A percentile compares a stretch with the other conserved stretches of the same genome.
These are phyloP conservation scores for Colaptes auratus DNA, from an alignment of 2,113 vertebrate species.

Conservation along the genomic window DNA sequence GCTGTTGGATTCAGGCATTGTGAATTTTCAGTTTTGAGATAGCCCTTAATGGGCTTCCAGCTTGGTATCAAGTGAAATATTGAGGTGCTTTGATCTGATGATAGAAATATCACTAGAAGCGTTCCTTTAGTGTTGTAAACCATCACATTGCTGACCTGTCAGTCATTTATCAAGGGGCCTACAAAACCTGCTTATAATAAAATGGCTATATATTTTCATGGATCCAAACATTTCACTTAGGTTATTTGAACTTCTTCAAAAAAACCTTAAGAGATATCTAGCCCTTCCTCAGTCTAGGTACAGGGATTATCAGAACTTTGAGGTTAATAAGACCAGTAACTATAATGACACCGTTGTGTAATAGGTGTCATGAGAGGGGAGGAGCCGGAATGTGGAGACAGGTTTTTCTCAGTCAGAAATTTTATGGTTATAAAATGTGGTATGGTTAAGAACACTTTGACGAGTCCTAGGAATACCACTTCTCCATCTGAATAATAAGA, in stretches of 20 bases:
- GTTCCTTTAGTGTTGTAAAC: not conserved
- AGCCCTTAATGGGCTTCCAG: not conserved
- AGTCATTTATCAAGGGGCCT: not conserved
- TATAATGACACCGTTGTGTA: not conserved
- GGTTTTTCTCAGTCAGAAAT: not conserved
- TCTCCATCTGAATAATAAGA: not conserved
- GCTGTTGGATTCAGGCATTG: not conserved
- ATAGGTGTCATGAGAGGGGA: not conserved
- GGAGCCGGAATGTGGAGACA: not conserved
- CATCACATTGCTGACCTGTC: not conserved
- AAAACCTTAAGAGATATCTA: not conserved
- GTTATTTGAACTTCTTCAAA: not conserved
- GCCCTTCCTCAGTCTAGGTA: not conserved
- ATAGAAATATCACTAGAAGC: not conserved
- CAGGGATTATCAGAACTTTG: not conserved
- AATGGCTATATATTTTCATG: not conserved
- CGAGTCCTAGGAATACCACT: not conserved
- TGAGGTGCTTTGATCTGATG: not conserved
- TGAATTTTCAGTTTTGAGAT: not conserved
- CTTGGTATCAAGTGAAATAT: not conserved
- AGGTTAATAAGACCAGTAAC: not conserved
- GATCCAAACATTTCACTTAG: not conserved
- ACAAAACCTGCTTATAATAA: not conserved
- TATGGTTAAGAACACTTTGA: constrained; percentile 44
- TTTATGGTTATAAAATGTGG: not conserved